Percentiles rank a stretch among this genome's conserved stretches.
phyloP scores from a whole-genome alignment of 2,888 invertebrate genomes.

The Microplitis manilae region DNA sequence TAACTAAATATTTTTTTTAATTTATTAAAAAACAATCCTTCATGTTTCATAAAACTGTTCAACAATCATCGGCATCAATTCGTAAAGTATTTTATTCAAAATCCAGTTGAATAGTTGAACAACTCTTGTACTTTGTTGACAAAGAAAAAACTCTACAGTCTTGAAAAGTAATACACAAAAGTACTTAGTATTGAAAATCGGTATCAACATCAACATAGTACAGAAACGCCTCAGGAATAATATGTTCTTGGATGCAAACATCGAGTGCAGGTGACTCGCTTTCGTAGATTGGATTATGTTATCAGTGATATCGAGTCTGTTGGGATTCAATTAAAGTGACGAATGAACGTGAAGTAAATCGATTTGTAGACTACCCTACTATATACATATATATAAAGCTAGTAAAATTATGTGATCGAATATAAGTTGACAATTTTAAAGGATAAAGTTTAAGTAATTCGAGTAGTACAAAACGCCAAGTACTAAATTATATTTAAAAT shows the following conservation, averaged over 20 bases:
- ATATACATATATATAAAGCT: neutral
- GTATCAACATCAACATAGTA: neutral
- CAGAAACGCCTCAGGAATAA: constrained; percentile 18
- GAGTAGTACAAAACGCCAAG: too few relatives aligned
- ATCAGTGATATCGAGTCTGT: constrained; percentile 28
- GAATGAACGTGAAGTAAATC: constrained; percentile 24
- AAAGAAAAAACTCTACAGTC: neutral
- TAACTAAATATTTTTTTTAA: too few relatives aligned
- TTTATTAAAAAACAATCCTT: too few relatives aligned
- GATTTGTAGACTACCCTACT: constrained; percentile 16
- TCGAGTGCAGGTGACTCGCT: constrained; percentile 25
- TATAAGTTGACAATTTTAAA: neutral
- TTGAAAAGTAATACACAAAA: constrained; percentile 4
- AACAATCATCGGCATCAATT: too few relatives aligned
- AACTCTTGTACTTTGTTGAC: too few relatives aligned
- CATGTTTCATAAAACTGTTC: too few relatives aligned
- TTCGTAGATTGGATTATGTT: constrained; percentile 34
- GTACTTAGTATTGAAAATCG: constrained; percentile 1
- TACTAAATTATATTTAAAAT: too few relatives aligned
- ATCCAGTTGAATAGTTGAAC: too few relatives aligned
- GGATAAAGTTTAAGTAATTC: too few relatives aligned
- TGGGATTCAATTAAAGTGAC: constrained; percentile 29
- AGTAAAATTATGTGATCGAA: neutral
- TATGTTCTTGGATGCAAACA: constrained; percentile 18
- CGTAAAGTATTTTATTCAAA: too few relatives aligned